Conservation (phyloP, 2,113 vertebrate species). For the Hydrochoerus hydrochaeris region DNA sequence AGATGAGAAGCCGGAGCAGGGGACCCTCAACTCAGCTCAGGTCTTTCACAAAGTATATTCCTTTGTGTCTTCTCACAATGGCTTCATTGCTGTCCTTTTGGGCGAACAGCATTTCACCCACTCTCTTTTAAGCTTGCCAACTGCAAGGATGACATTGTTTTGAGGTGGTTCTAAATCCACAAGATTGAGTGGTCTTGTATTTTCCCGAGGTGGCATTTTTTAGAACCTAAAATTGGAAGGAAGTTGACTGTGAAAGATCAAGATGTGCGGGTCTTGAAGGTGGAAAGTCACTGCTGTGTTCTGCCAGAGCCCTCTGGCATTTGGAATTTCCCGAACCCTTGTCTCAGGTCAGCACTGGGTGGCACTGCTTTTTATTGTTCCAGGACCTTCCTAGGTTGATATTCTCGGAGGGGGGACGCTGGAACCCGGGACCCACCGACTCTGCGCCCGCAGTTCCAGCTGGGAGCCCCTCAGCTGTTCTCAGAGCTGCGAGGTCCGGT, state of each 20-base stretch:
- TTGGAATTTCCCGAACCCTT: constrained; percentile 80
- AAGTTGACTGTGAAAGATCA: neutral
- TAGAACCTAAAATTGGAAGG: constrained; percentile 89
- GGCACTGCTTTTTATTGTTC: constrained; percentile 94
- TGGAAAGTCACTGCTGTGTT: constrained; percentile 88
- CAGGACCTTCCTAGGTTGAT: constrained; percentile 95
- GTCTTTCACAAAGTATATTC: neutral
- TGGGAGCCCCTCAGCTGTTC: rapidly evolving
- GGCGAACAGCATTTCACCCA: neutral
- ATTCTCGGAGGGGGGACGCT: constrained; percentile 79
- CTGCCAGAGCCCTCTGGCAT: constrained; percentile 92
- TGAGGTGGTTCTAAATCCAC: constrained; percentile 92
- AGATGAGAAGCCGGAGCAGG: neutral
- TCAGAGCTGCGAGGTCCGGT: rapidly evolving
- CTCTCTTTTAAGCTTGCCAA: neutral
- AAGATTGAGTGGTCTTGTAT: constrained; percentile 93
- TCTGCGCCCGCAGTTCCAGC: neutral
- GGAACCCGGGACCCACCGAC: neutral
- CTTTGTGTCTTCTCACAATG: neutral
- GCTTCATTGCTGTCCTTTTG: neutral
- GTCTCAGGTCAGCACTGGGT: constrained; percentile 85
- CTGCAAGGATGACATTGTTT: constrained; percentile 85
- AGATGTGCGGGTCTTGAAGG: constrained; percentile 93
- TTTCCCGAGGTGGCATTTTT: constrained; percentile 96
- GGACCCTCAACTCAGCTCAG: too few relatives aligned